Evolutionary conservation across 2,113 vertebrate genomes (phyloP).

Genomic region (Burhinus oedicnemus): DNA sequence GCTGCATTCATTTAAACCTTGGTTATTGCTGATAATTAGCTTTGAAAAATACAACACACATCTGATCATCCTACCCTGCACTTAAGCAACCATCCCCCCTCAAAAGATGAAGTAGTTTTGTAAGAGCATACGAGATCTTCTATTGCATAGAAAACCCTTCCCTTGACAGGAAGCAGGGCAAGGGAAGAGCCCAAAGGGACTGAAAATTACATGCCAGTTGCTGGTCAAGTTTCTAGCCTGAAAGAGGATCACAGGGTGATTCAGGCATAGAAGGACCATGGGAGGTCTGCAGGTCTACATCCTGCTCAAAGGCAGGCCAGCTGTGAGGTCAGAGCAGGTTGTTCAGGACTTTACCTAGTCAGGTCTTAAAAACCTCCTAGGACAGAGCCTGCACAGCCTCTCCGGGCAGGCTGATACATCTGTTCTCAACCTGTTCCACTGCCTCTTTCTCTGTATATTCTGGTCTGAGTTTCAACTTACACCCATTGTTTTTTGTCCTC

Average conservation of each 20-base stretch:
- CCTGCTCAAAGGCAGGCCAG: background rate
- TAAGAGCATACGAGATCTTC: background rate
- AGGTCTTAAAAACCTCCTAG: background rate
- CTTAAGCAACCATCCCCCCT: background rate
- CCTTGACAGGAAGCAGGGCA: background rate
- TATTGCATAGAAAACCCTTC: background rate
- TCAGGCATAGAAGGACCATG: too few relatives aligned
- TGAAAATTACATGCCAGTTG: background rate
- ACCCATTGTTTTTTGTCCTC: background rate
- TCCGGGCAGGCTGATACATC: background rate
- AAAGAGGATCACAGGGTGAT: background rate
- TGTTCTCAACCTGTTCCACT: background rate
- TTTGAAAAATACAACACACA: background rate
- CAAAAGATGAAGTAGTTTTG: background rate
- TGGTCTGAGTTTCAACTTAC: background rate
- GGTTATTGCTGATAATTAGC: background rate
- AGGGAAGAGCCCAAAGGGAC: background rate
- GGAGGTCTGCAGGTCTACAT: accelerated
- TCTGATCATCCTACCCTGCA: background rate
- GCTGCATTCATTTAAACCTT: background rate
- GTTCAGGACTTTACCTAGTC: background rate
- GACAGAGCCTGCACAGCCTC: background rate
- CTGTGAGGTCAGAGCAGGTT: background rate
- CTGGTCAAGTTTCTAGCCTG: background rate
- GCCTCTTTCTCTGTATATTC: background rate